Evolutionary conservation across 2,113 vertebrate genomes (phyloP), one percentile per base, ranked within the genome.

Genomic region (Dromiciops gliroides): DNA sequence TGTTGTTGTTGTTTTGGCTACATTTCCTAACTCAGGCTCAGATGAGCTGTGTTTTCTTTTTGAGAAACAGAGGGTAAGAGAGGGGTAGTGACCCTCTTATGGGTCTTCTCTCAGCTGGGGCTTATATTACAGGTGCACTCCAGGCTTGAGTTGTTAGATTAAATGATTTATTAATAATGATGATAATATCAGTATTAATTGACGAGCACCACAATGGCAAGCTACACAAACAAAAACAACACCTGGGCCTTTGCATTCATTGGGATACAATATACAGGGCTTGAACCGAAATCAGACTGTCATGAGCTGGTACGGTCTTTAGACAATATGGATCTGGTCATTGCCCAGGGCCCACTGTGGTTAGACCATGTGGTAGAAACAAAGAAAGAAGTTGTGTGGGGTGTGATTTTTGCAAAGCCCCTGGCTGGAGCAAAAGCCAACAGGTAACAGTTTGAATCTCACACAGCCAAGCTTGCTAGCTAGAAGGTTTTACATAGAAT

Each of bases 281-380:
- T 67, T 96, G 91, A 96, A 97, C 94, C 92, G 91, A 96, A 96
- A 89, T 93, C 97, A 98, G 96, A 96, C 94, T 93, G 95, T 94
- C 94, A 97, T 0, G 96, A 96, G 97, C 44, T 89, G 97, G 95
- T 95, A 96, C 91, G 28, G 31, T 95, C 92, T 97, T 37, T 1
- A 51, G 96, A 96, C 94, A 92, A 89, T 0, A 8, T 91, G 96
- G 89, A 51, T 90, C 94, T 98, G 97, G 95, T 89, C 0, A 52
- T 95, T 92, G 97, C 95, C 95, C 95, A 95, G 97, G 91, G 89
- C 91, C 90, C 37, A 92, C 92, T 93, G 95, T 95, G 96, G 96
- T 67, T 91, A 94, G 95, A 90, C 37, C 75, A 94, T 93, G 91
- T 94, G 92, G 2, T 16, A 95, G 91, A 94, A 93, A 97, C 91